Evolutionary conservation across 2,888 invertebrate genomes (phyloP).

Genomic region (Choristoneura rosaceana): DNA sequence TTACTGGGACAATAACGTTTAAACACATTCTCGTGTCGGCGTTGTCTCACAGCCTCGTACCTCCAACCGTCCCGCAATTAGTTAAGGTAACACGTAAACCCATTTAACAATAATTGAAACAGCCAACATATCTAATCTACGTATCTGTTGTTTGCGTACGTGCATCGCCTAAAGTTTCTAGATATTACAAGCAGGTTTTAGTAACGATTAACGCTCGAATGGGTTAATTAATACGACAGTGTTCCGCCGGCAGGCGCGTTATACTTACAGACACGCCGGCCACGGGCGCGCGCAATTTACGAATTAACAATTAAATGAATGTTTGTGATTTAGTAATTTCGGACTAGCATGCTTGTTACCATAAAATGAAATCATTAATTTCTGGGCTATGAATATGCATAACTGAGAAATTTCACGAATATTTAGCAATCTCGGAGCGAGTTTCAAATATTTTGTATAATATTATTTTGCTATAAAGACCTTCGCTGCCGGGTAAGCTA

Average conservation of each 20-base stretch:
- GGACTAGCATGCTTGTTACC: slow-evolving; percentile 20
- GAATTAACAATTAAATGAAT: slow-evolving; percentile 13
- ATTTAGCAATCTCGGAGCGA: slow-evolving; percentile 25
- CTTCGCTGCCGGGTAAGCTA: slow-evolving; percentile 17
- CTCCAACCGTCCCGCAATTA: slow-evolving; percentile 59
- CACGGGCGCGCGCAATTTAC: slow-evolving; percentile 1
- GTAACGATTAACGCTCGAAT: slow-evolving; percentile 35
- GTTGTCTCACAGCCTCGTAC: slow-evolving; percentile 50
- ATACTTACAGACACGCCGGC: background rate
- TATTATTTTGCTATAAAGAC: slow-evolving; percentile 13
- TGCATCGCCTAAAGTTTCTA: slow-evolving; percentile 35
- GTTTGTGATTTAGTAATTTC: slow-evolving; percentile 25
- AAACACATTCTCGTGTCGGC: slow-evolving; percentile 67
- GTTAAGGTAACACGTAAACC: slow-evolving; percentile 55
- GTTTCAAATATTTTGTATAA: slow-evolving; percentile 20
- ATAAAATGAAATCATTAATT: slow-evolving; percentile 32
- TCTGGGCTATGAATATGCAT: slow-evolving; percentile 30
- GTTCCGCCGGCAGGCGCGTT: slow-evolving; percentile 4
- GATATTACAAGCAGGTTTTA: slow-evolving; percentile 39
- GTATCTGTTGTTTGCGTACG: slow-evolving; percentile 42
- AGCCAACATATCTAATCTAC: slow-evolving; percentile 42
- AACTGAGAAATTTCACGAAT: slow-evolving; percentile 24
- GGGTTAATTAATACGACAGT: slow-evolving; percentile 23
- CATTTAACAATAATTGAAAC: slow-evolving; percentile 58
- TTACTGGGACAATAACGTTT: slow-evolving; percentile 71